These are phyloP conservation scores for Calycopis cecrops DNA, from an alignment of 1,140 invertebrate genomes.

Conservation along the genomic window DNA sequence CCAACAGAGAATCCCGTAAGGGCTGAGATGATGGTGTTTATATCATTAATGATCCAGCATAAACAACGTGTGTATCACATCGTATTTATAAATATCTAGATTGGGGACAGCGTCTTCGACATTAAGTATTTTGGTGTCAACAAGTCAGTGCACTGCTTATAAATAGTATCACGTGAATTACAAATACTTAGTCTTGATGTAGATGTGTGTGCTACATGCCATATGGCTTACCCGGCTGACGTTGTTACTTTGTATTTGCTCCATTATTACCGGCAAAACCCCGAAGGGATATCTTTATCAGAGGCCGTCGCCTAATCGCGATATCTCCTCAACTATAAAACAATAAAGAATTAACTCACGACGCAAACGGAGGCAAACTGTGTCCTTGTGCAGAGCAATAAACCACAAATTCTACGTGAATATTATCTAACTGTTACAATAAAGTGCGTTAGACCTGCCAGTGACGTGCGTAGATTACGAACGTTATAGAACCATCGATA, in stretches of 20 bases:
- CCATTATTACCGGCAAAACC: slow-evolving; percentile 48
- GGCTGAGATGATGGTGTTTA: too few relatives aligned
- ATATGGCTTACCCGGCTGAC: slow-evolving; percentile 53
- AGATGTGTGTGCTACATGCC: slow-evolving; percentile 20
- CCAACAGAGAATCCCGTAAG: too few relatives aligned
- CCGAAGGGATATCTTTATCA: slow-evolving; percentile 47
- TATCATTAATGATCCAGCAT: too few relatives aligned
- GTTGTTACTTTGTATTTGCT: slow-evolving; percentile 47
- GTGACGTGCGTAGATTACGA: neutral
- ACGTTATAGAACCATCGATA: neutral
- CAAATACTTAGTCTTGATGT: slow-evolving; percentile 1
- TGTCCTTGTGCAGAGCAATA: slow-evolving; percentile 8
- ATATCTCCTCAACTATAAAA: slow-evolving; percentile 71
- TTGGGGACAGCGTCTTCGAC: neutral
- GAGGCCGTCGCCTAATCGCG: slow-evolving; percentile 53
- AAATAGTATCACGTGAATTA: neutral
- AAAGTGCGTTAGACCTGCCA: slow-evolving; percentile 1
- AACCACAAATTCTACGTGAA: slow-evolving; percentile 11
- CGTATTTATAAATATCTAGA: too few relatives aligned
- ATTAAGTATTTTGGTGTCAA: neutral
- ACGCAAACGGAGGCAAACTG: neutral
- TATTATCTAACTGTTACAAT: neutral
- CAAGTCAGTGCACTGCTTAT: neutral
- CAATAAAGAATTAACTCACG: slow-evolving; percentile 30
- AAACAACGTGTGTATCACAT: too few relatives aligned